Conservation (phyloP, 2,113 vertebrate genomes). For the Rhombomys opimus region DNA sequence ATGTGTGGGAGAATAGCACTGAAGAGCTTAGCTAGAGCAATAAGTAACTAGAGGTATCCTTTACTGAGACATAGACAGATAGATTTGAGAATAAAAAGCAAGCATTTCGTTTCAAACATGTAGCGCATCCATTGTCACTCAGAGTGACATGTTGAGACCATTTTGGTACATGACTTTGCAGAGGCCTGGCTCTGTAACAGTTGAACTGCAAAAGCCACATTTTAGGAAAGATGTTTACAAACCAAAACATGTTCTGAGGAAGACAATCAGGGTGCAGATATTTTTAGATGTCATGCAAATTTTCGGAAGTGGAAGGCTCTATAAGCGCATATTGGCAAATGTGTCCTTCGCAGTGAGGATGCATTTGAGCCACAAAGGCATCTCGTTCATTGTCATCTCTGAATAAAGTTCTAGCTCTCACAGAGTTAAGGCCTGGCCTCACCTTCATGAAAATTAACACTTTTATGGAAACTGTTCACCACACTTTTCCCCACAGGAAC, state of each 20-base stretch:
- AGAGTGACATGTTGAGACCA: neutral
- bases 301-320: neutral
- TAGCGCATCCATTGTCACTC: neutral
- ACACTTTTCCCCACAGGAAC: neutral
- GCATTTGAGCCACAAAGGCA: neutral
- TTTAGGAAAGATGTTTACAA: slow-evolving; percentile 32
- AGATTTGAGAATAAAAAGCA: neutral
- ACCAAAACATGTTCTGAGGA: slow-evolving; percentile 3
- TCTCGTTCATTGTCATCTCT: neutral
- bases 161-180: neutral
- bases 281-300: neutral
- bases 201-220: slow-evolving; percentile 6
- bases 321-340: neutral
- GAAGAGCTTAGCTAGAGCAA: neutral
- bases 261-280: neutral
- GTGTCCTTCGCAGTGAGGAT: neutral
- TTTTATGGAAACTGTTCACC: neutral
- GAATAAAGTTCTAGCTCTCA: neutral
- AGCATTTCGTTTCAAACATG: neutral
- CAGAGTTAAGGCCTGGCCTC: neutral
- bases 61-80: neutral
- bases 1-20: neutral
- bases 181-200: neutral
- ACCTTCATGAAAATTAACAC: neutral
- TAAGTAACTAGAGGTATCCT: neutral